Evolutionary conservation across 2,888 invertebrate species (phyloP), one percentile per base, ranked within the genome.

Genomic region (Zootermopsis nevadensis): DNA sequence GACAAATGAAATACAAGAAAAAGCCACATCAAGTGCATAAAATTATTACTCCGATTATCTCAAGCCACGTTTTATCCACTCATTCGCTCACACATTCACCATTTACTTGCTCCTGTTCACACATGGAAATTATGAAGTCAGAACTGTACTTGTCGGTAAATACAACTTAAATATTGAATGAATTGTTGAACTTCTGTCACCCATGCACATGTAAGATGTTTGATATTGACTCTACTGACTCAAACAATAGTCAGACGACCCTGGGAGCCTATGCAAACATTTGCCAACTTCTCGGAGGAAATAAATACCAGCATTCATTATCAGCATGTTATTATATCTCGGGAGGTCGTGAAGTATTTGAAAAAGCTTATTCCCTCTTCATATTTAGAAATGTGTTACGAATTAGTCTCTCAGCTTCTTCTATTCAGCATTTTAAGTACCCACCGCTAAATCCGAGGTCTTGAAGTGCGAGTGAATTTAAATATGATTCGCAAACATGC

Each of bases 201-300:
- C 48, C 19, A 48, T 48, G 48, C 48, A 60, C n/a, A 60, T 60
- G 60, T 60, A 60, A 60, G n/a, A 27, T 60, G 60, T 15, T 12
- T 27, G 8, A n/a, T 69, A 69, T 69, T 69, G 69, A 69, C 33
- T 69, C 31, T 69, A 31, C 31, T 15, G 15, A 22, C 33, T 27
- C 22, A 33, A 22, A 31, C 33, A 69, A 69, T 69, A 69, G 33
- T 2, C 1, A 69, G 15, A 24, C n/a, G 74, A 74, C 74, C 74
- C 74, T 74, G 74, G 38, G 35, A 38, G 38, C 38, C 24, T 38
- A 19, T n/a, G n/a, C 74, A 74, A 74, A 74, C 74, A 74, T 74
- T 74, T 74, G 38, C 35, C 38, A 74, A 38, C 24, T 74, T 74
- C 10, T 38, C n/a, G 19, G 33, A 33, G 15, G 69, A 69, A 69